phyloP scores from a whole-genome alignment of 2,797 vertebrate species.

The Chlorospingus semifuscus region DNA sequence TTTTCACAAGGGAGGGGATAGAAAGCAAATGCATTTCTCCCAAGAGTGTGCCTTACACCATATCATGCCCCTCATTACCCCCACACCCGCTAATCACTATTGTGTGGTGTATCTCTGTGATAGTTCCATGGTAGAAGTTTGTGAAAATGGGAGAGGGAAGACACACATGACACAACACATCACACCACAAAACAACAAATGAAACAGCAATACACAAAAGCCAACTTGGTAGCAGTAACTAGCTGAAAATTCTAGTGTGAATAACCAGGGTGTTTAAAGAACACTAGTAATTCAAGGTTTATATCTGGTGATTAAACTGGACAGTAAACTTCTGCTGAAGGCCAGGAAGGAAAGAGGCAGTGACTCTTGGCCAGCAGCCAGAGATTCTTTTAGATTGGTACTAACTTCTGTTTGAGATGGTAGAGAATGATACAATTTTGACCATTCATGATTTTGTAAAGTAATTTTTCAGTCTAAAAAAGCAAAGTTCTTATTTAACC shows the following conservation, averaged over 20 bases:
- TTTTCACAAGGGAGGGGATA: not conserved
- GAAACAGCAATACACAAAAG: not conserved
- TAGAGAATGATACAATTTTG: not conserved
- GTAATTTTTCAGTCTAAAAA: not conserved
- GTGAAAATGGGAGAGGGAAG: not conserved
- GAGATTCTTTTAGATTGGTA: not conserved
- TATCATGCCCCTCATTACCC: rapidly evolving
- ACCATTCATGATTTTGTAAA: not conserved
- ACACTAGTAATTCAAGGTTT: not conserved
- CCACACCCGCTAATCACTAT: rapidly evolving
- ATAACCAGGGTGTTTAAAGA: not conserved
- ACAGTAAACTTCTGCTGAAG: not conserved
- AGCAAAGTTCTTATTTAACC: not conserved
- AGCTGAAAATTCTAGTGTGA: not conserved
- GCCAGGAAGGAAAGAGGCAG: not conserved
- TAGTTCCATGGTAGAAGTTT: no score
- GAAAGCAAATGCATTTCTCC: not conserved
- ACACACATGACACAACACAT: no score
- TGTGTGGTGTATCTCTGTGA: not conserved
- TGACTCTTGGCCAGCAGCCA: not conserved
- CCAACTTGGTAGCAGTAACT: not conserved
- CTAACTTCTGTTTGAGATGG: not conserved
- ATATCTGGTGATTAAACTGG: not conserved
- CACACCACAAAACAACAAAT: not conserved
- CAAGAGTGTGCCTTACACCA: rapidly evolving